Conservation (phyloP, 2,888 invertebrate species). For the Eupithecia centaureata region DNA sequence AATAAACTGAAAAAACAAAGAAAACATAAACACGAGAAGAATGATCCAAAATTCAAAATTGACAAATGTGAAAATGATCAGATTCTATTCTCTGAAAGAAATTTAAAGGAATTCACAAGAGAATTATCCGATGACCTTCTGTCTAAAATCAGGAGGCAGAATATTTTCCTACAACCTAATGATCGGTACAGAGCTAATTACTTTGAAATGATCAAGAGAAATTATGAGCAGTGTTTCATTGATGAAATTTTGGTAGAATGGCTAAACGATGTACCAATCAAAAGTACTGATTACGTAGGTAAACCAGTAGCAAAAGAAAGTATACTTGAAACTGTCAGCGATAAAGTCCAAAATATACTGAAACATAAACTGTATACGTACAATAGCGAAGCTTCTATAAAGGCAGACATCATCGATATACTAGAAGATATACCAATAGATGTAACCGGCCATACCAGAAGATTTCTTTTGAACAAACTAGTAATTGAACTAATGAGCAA, state of each 20-base stretch:
- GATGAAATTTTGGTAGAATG: conserved; percentile 54
- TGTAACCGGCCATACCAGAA: conserved; percentile 43
- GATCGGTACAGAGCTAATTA: conserved; percentile 40
- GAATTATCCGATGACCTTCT: conserved; percentile 36
- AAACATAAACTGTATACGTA: conserved; percentile 41
- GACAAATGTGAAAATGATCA: conserved; percentile 29
- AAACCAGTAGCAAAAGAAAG: conserved; percentile 44
- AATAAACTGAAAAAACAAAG: conserved; percentile 42
- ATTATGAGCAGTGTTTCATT: conserved; percentile 33
- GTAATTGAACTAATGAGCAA: conserved; percentile 52
- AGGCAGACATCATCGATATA: conserved; percentile 49
- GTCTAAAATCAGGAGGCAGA: conserved; percentile 36
- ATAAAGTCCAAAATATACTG: conserved; percentile 47
- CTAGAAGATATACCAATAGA: conserved; percentile 55
- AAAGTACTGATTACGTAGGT: conserved; percentile 41
- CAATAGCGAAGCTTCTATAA: conserved; percentile 41
- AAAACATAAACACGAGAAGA: conserved; percentile 30
- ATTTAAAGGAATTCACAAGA: conserved; percentile 32
- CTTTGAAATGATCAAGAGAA: conserved; percentile 20
- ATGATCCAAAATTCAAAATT: conserved; percentile 29
- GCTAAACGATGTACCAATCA: conserved; percentile 51
- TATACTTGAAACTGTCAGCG: conserved; percentile 43
- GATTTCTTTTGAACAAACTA: conserved; percentile 48
- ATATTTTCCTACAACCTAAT: conserved; percentile 24
- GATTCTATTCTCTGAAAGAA: conserved; percentile 29